Evolutionary conservation across 2,797 vertebrate genomes (phyloP).

Genomic region (Bradypus variegatus): DNA sequence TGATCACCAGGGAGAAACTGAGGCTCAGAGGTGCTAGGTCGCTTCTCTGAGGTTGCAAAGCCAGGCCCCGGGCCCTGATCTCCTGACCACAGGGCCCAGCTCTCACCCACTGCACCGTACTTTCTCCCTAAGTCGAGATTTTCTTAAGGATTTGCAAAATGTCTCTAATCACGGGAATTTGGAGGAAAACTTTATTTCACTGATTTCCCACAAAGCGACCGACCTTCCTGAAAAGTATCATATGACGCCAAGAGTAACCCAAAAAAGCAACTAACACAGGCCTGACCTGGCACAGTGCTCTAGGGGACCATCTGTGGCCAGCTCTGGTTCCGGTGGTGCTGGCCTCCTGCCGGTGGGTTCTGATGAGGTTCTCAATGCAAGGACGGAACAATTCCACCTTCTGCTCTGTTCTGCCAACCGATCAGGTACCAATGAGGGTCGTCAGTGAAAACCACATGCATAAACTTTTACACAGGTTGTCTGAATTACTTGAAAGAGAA

Average conservation of each 20-base stretch:
- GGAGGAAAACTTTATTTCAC: neutral
- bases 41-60: neutral
- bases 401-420: neutral
- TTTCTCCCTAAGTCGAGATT: neutral
- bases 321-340: neutral
- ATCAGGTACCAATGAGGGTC: accelerated
- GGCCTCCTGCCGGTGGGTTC: neutral
- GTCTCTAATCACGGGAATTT: neutral
- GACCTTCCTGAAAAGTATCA: neutral
- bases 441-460: accelerated
- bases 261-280: accelerated
- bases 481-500: neutral
- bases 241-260: neutral
- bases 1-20: accelerated
- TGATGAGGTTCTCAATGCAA: accelerated
- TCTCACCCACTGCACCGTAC: accelerated
- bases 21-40: neutral
- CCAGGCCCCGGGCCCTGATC: neutral
- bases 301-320: neutral
- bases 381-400: neutral
- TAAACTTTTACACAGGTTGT: neutral
- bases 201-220: neutral
- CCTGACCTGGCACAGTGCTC: neutral
- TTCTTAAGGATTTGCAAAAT: neutral
- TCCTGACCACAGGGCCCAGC: neutral